A percentile compares a stretch with the other conserved stretches of the same genome.
Evolutionary conservation across 1,140 invertebrate species (phyloP).

Genomic region (Atta cephalotes): DNA sequence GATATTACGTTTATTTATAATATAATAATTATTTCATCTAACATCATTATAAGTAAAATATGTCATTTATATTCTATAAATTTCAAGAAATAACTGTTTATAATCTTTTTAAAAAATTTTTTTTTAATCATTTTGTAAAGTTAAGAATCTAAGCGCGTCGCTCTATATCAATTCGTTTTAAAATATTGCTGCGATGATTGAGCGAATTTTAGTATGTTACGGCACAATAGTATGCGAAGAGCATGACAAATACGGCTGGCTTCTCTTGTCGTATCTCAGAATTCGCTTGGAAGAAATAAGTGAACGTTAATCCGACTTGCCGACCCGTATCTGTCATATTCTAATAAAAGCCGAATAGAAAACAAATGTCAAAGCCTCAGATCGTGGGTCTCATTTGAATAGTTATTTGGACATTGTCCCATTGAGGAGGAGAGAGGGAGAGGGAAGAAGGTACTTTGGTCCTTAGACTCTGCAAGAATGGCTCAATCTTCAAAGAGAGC

Average conservation of each 20-base stretch:
- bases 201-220: conserved; percentile 37
- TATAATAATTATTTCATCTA: neutral
- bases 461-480: conserved; percentile 44
- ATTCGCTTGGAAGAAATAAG: conserved; percentile 29
- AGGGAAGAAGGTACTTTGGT: conserved; percentile 23
- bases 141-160: neutral
- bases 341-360: conserved; percentile 66
- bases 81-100: neutral
- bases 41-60: neutral
- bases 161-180: neutral
- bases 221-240: conserved; percentile 60
- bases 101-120: neutral
- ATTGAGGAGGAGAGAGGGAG: neutral
- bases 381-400: conserved; percentile 71
- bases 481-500: conserved; percentile 64
- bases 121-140: conserved; percentile 13
- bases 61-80: neutral
- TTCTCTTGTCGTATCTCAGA: neutral
- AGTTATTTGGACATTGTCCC: conserved; percentile 69
- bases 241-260: conserved; percentile 40
- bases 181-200: neutral
- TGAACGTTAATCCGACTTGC: conserved; percentile 67
- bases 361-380: conserved; percentile 71
- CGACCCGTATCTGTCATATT: conserved; percentile 45
- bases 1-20: neutral